Percentiles rank a stretch among this genome's conserved stretches.
Conservation (phyloP, 1,140 invertebrate genomes). For the Drosophila kepulauana region DNA sequence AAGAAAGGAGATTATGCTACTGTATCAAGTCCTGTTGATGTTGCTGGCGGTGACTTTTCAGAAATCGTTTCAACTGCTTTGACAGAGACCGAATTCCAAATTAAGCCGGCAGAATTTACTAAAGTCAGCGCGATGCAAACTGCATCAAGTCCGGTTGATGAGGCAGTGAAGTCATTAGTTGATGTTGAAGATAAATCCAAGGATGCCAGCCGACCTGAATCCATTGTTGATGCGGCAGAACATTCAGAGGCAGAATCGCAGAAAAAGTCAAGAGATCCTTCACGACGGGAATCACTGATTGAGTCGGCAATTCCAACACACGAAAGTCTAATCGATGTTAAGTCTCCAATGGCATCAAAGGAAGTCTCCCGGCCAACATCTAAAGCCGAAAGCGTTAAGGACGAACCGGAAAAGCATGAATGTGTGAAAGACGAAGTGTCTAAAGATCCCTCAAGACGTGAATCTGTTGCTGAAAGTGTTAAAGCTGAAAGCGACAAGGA, state of each 20-base stretch:
- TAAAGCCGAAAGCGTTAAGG: constrained; percentile 9
- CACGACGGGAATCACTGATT: constrained; percentile 31
- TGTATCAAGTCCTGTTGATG: not conserved
- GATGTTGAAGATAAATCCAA: constrained; percentile 32
- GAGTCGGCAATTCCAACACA: constrained; percentile 7
- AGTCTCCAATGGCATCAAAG: constrained; percentile 29
- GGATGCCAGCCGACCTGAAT: constrained; percentile 45
- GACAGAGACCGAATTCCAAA: not conserved
- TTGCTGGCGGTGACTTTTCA: not conserved
- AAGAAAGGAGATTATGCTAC: not conserved
- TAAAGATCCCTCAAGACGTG: constrained; percentile 33
- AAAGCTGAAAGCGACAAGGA: constrained; percentile 33
- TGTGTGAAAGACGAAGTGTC: constrained; percentile 14
- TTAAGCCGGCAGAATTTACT: not conserved
- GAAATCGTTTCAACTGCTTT: not conserved
- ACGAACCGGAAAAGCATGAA: constrained; percentile 1
- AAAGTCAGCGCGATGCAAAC: not conserved
- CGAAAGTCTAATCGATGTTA: constrained; percentile 30
- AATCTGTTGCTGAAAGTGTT: constrained; percentile 10
- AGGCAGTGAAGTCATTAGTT: not conserved
- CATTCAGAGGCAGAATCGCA: not conserved
- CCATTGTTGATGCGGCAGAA: constrained; percentile 26
- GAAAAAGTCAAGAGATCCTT: constrained; percentile 29
- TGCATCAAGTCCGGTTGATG: not conserved
- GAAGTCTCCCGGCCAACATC: constrained; percentile 21